A percentile compares a stretch with the other conserved stretches of the same genome.
Conservation (phyloP, 2,797 vertebrate species). For the Gymnodraco acuticeps region DNA sequence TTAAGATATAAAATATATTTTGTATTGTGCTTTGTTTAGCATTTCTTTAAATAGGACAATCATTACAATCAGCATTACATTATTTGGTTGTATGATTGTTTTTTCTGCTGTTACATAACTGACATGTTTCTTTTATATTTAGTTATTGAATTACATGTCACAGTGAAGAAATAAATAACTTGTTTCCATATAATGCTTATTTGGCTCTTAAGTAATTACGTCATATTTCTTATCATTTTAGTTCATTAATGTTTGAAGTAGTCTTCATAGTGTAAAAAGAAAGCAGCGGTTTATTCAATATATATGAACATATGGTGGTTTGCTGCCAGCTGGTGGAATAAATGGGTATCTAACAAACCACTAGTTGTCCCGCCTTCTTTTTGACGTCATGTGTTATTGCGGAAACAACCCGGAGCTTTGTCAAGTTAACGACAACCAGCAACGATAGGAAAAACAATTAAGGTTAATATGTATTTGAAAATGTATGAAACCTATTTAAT, state of each 20-base stretch:
- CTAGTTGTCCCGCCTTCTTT: not conserved
- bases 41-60: not conserved
- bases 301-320: no score
- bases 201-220: not conserved
- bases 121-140: slow-evolving; percentile 18
- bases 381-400: slow-evolving; percentile 18
- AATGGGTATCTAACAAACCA: fast-evolving
- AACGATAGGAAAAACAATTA: not conserved
- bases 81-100: not conserved
- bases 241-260: no score
- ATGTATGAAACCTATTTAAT: no score
- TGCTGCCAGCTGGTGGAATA: not conserved
- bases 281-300: not conserved
- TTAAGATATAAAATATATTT: slow-evolving; percentile 18
- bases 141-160: slow-evolving; percentile 17
- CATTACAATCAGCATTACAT: not conserved
- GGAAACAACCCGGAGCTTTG: slow-evolving; percentile 34
- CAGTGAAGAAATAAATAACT: slow-evolving; percentile 42
- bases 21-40: slow-evolving; percentile 21
- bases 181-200: not conserved
- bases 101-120: slow-evolving; percentile 18
- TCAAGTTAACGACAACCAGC: not conserved
- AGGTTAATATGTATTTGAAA: fast-evolving
- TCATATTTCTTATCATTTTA: not conserved
- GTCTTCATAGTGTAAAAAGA: not conserved